Percentiles rank a stretch among this genome's conserved stretches.
Conservation (phyloP, 2,888 invertebrate species). For the Neoaliturus tenellus region DNA sequence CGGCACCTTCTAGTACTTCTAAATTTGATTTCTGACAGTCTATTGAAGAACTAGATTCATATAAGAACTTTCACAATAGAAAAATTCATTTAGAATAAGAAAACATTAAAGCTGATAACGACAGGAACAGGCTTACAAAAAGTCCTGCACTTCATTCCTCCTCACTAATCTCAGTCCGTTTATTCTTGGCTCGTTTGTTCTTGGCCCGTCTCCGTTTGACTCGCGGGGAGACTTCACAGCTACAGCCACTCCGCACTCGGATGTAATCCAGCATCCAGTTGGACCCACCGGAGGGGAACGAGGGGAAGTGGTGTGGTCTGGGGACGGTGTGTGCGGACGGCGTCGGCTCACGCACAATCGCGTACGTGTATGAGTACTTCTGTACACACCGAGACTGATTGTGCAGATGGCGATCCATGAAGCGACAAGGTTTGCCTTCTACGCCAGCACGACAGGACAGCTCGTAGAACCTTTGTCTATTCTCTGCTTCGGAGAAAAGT, state of each 20-base stretch:
- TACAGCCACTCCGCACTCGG: slow-evolving; percentile 88
- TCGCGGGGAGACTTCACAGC: slow-evolving; percentile 83
- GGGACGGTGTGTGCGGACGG: slow-evolving; percentile 60
- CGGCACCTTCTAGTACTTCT: no score
- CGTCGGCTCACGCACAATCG: slow-evolving; percentile 81
- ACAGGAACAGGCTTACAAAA: slow-evolving; percentile 10
- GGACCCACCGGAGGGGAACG: slow-evolving; percentile 65
- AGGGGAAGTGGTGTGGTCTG: slow-evolving; percentile 58
- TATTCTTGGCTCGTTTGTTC: slow-evolving; percentile 53
- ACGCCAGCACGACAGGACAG: slow-evolving; percentile 84
- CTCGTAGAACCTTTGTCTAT: slow-evolving; percentile 85
- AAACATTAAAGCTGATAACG: slow-evolving; percentile 1
- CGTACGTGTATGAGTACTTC: slow-evolving; percentile 89
- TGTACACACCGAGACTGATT: slow-evolving; percentile 88
- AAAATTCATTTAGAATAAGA: slow-evolving; percentile 22
- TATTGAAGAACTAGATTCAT: neutral
- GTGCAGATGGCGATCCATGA: slow-evolving; percentile 82
- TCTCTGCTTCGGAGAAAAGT: slow-evolving; percentile 83
- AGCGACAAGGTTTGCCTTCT: slow-evolving; percentile 83
- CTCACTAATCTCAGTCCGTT: slow-evolving; percentile 39
- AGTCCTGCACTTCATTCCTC: slow-evolving; percentile 38
- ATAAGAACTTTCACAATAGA: neutral
- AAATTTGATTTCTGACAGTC: neutral
- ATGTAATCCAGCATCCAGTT: slow-evolving; percentile 89
- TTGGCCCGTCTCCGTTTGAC: slow-evolving; percentile 73